These are phyloP conservation scores for Hyperopisus bebe DNA, from an alignment of 2,113 vertebrate genomes.

Conservation along the genomic window DNA sequence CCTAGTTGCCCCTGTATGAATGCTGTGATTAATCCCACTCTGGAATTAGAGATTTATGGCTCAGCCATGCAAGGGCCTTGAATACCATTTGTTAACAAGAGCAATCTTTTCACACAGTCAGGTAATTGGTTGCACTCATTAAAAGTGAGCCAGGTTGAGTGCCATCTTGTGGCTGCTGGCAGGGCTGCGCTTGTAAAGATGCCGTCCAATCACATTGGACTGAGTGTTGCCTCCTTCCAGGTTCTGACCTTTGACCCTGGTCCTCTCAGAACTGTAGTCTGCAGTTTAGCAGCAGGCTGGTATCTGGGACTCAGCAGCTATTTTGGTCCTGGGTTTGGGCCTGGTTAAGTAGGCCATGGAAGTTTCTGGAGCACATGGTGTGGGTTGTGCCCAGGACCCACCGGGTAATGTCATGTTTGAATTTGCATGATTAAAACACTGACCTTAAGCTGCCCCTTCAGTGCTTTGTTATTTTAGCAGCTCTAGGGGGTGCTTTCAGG, in stretches of 20 bases:
- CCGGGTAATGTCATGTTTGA: background rate
- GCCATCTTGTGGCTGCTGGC: background rate
- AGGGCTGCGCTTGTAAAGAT: background rate
- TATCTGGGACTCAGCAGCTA: background rate
- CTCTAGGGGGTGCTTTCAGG: background rate
- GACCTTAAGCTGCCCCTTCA: background rate
- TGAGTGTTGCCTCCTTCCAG: background rate
- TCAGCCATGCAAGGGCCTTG: background rate
- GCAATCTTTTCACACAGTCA: background rate
- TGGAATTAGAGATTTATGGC: background rate
- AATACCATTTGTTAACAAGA: background rate
- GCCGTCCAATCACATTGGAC: background rate
- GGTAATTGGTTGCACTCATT: background rate
- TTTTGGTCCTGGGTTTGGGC: background rate
- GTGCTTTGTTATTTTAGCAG: background rate
- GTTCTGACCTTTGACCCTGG: background rate
- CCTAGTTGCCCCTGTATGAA: background rate
- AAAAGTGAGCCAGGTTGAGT: background rate
- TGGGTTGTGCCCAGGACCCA: background rate
- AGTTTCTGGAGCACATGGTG: background rate
- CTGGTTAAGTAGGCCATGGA: constrained; percentile 1
- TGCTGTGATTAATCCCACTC: background rate
- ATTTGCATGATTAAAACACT: background rate
- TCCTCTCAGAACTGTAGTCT: background rate
- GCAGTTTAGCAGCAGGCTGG: background rate